A percentile compares a stretch with the other conserved stretches of the same genome.
These are phyloP conservation scores for Buphagus erythrorhynchus DNA, from an alignment of 2,797 vertebrate genomes.

Conservation along the genomic window DNA sequence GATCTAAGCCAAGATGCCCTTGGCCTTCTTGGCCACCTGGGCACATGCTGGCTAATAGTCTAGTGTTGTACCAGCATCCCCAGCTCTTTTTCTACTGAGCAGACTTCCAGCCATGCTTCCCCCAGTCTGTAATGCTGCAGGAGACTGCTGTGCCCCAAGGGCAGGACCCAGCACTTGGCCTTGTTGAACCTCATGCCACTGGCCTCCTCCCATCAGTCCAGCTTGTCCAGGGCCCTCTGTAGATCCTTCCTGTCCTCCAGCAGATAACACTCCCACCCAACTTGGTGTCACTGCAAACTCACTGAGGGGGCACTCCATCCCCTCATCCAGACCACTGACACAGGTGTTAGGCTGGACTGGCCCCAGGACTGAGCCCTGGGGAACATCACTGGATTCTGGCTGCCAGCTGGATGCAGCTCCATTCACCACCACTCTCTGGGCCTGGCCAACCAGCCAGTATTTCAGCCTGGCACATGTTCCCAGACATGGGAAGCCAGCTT, in stretches of 20 bases:
- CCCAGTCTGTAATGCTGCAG: not conserved
- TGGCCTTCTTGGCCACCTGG: not conserved
- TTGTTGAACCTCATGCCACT: not conserved
- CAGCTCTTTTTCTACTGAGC: not conserved
- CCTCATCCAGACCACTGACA: accelerated
- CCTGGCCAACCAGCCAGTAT: not conserved
- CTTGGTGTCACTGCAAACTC: not conserved
- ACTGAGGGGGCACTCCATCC: not conserved
- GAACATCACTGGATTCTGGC: not conserved
- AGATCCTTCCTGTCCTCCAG: not conserved
- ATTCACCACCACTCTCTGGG: not conserved
- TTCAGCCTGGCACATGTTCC: not conserved
- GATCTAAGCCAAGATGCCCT: not conserved
- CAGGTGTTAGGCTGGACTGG: not conserved
- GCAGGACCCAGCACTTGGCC: not conserved
- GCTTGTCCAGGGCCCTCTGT: not conserved
- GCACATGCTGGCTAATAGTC: not conserved
- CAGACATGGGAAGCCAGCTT: not conserved
- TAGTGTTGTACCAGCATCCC: not conserved
- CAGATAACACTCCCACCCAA: not conserved
- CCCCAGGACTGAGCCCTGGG: not conserved
- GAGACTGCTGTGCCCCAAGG: too few relatives aligned
- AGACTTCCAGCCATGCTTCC: not conserved
- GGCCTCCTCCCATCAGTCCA: not conserved
- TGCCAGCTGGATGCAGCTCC: not conserved